Conservation (phyloP, 2,888 invertebrate genomes). For the Caenorhabditis panamensis region DNA sequence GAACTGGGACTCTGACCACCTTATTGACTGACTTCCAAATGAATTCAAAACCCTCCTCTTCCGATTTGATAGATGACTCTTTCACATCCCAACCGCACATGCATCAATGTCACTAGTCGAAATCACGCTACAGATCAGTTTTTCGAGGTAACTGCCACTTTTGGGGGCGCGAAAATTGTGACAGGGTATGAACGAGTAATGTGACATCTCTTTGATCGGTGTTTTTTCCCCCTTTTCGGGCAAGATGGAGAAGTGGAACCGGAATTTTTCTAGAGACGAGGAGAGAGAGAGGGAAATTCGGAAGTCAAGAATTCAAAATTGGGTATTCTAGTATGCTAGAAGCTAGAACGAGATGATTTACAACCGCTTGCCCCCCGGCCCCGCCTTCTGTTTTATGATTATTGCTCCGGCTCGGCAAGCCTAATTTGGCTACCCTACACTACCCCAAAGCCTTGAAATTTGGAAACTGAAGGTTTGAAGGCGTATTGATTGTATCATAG, state of each 20-base stretch:
- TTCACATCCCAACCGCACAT: slow-evolving; percentile 31
- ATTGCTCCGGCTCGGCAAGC: slow-evolving; percentile 14
- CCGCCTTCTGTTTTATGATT: slow-evolving; percentile 56
- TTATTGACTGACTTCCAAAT: no score
- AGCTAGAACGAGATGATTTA: slow-evolving; percentile 35
- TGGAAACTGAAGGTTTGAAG: no score
- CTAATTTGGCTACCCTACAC: slow-evolving; percentile 18
- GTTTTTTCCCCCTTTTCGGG: no score
- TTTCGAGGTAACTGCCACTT: slow-evolving; percentile 57
- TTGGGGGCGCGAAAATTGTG: slow-evolving; percentile 45
- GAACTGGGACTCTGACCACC: no score
- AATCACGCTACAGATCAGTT: slow-evolving; percentile 47
- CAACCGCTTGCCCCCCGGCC: no score
- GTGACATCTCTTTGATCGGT: slow-evolving; percentile 18
- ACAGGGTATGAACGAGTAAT: slow-evolving; percentile 32
- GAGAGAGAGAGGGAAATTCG: background rate
- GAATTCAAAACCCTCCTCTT: slow-evolving; percentile 23
- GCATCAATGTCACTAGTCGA: slow-evolving; percentile 60
- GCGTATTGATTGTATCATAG: no score
- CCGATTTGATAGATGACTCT: slow-evolving; percentile 38
- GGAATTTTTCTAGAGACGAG: background rate
- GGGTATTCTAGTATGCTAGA: background rate
- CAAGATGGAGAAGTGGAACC: background rate
- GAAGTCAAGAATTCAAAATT: slow-evolving; percentile 1
- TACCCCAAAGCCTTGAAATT: background rate